Evolutionary conservation across 2,113 vertebrate species (phyloP), one percentile per base, ranked within the genome.

Genomic region (Stomatorhinus ivindoensis): DNA sequence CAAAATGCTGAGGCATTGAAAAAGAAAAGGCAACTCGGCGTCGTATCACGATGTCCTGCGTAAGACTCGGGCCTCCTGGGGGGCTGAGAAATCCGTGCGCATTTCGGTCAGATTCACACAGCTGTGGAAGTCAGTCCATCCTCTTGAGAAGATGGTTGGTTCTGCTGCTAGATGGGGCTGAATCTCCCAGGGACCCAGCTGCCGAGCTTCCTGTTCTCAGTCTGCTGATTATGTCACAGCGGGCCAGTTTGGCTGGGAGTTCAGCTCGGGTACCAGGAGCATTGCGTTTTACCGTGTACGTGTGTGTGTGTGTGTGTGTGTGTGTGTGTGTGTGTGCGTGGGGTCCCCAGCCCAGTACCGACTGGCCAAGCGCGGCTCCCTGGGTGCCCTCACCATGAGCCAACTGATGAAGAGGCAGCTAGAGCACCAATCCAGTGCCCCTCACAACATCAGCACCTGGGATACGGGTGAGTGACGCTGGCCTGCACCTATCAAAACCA

Each of bases 351-450:
- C 97, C 97, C 98, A 99, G 96, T 98, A 98, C 95, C 98, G 97
- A 92, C 98, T 98, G 94, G 97, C 97, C 96, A 98, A 99, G 96
- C 97, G 98, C 94, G 98, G 97, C 92, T 99, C 98, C 91, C 94
- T 99, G 95, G 98, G 98, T 92, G 97, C 98, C 93, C 95, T 99
- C 93, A 98, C 97, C 93, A 97, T 99, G 98, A 98, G 97, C 94
- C 98, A 99, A 94, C 95, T 99, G 91, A 98, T 98, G 98, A 99
- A 98, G 97, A 96, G 97, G 88, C 98, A 99, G 95, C 96, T 99
- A 94, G 98, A 99, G 93, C 98, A 99, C 93, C 98, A 99, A 93
- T 99, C 97, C 95, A 99, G 98, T 89, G 97, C 97, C 69, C 98
- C 98, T 27, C 98, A 99, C 94, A 98, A 98, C 97, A 97, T 99